phyloP scores from a whole-genome alignment of 2,113 vertebrate genomes.

The Rallus limicola region DNA sequence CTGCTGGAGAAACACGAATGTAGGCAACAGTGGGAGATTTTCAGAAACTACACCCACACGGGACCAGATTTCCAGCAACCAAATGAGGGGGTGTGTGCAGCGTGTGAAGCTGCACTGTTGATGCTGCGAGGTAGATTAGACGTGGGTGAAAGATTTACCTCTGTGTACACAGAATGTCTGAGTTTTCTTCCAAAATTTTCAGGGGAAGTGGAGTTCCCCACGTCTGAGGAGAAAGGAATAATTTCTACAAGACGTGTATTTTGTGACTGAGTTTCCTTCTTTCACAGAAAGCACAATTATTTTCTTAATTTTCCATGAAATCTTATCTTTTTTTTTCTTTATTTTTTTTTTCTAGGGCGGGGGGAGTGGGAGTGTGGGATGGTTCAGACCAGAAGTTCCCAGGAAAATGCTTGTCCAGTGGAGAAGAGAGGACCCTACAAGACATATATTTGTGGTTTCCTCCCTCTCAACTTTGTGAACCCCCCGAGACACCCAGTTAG shows the following conservation, averaged over 20 bases:
- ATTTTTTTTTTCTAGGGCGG: fast-evolving
- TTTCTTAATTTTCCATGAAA: background rate
- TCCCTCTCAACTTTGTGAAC: background rate
- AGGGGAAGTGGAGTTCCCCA: background rate
- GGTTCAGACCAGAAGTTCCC: background rate
- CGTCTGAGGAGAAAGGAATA: background rate
- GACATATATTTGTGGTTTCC: background rate
- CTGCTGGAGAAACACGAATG: background rate
- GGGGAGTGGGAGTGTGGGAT: fast-evolving
- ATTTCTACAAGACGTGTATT: background rate
- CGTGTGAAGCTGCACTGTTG: background rate
- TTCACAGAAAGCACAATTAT: background rate
- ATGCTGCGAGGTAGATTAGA: background rate
- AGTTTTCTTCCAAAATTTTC: background rate
- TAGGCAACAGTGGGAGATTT: background rate
- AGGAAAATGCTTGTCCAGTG: background rate
- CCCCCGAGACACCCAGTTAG: background rate
- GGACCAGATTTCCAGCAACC: background rate
- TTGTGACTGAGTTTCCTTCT: background rate
- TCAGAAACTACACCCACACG: background rate
- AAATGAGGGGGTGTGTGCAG: fast-evolving
- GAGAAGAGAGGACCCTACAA: background rate
- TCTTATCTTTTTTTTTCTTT: fast-evolving
- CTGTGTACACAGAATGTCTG: background rate
- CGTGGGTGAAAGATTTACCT: background rate